Evolutionary conservation across 2,888 invertebrate genomes (phyloP).

Genomic region (Alloscopus bannaensis): DNA sequence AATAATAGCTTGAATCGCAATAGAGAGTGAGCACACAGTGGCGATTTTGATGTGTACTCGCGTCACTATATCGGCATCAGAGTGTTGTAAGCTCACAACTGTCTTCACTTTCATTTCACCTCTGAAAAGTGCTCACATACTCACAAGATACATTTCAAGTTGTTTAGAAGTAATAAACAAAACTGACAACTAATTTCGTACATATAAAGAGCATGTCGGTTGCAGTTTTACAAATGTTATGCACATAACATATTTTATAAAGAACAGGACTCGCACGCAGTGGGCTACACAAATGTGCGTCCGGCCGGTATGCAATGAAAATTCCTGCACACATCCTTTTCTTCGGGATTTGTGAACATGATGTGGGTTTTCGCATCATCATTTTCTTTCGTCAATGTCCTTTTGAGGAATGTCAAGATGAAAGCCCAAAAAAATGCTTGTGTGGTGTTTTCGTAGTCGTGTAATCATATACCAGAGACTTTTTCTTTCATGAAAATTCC

Average conservation of each 20-base stretch:
- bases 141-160: background rate
- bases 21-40: slow-evolving; percentile 8
- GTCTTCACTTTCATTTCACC: slow-evolving; percentile 52
- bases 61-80: background rate
- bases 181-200: slow-evolving; percentile 44
- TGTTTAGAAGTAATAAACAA: slow-evolving; percentile 34
- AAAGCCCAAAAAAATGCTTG: background rate
- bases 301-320: slow-evolving; percentile 5
- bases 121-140: background rate
- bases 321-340: slow-evolving; percentile 4
- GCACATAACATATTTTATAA: no score
- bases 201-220: slow-evolving; percentile 4
- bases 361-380: background rate
- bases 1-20: slow-evolving; percentile 22
- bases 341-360: background rate
- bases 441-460: background rate
- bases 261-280: background rate
- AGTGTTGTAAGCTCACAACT: slow-evolving; percentile 33
- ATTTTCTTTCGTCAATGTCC: background rate
- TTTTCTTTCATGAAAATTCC: no score
- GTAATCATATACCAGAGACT: background rate
- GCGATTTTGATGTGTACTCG: background rate
- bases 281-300: background rate
- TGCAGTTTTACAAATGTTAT: no score
- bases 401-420: background rate